phyloP scores from a whole-genome alignment of 92 coral and sea anemone species.

The Phenganax marumi region DNA sequence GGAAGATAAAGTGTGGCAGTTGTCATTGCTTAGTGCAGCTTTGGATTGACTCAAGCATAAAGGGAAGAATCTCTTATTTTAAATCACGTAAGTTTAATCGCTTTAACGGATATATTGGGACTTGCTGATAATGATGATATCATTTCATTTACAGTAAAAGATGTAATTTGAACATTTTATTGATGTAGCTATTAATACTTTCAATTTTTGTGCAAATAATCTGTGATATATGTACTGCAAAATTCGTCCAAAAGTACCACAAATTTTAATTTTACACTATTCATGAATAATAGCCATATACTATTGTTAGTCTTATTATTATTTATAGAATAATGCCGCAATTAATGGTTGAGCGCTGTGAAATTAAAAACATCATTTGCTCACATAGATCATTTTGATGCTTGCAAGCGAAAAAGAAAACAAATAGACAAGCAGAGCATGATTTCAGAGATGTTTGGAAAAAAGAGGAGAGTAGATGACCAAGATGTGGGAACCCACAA shows the following conservation, averaged over 20 bases:
- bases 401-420: slow-evolving; percentile 2
- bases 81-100: slow-evolving; percentile 43
- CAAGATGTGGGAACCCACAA: neutral
- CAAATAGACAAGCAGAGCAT: slow-evolving; percentile 9
- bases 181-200: neutral
- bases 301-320: slow-evolving; percentile 3
- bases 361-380: neutral
- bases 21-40: slow-evolving; percentile 32
- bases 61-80: slow-evolving; percentile 49
- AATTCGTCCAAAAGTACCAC: slow-evolving; percentile 11
- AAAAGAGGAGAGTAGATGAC: neutral
- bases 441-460: slow-evolving; percentile 7
- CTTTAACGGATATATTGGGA: slow-evolving; percentile 20
- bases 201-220: neutral
- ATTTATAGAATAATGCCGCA: neutral
- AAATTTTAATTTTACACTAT: slow-evolving; percentile 10
- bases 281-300: neutral
- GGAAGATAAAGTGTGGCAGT: slow-evolving; percentile 43
- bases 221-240: slow-evolving; percentile 1
- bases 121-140: slow-evolving; percentile 9
- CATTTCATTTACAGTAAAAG: slow-evolving; percentile 2
- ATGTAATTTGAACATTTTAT: slow-evolving; percentile 21
- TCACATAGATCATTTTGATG: slow-evolving; percentile 15
- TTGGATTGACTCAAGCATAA: slow-evolving; percentile 42
- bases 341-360: neutral